phyloP scores from a whole-genome alignment of 2,888 invertebrate genomes.

The Endomychus coccineus region DNA sequence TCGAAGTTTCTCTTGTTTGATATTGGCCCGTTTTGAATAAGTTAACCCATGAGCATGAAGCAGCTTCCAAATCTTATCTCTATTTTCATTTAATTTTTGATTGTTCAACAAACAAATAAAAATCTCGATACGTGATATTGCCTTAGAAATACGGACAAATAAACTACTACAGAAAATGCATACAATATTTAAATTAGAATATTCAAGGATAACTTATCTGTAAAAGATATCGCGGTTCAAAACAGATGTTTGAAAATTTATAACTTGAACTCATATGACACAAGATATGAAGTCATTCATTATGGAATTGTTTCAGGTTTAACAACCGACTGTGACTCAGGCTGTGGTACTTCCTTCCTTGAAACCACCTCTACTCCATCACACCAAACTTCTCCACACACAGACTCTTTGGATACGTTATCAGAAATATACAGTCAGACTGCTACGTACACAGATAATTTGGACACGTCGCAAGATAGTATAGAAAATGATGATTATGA shows the following conservation, averaged over 20 bases:
- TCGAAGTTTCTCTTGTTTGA: too few relatives aligned
- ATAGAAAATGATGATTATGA: slow-evolving; percentile 34
- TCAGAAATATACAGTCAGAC: slow-evolving; percentile 14
- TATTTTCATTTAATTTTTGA: too few relatives aligned
- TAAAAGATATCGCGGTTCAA: background rate
- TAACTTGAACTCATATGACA: background rate
- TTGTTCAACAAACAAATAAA: too few relatives aligned
- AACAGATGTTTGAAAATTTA: background rate
- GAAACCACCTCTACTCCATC: slow-evolving; percentile 29
- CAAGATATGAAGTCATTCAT: too few relatives aligned
- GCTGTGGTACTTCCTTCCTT: slow-evolving; percentile 37
- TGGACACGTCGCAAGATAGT: slow-evolving; percentile 36
- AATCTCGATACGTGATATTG: too few relatives aligned
- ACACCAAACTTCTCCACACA: slow-evolving; percentile 30
- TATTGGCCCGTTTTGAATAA: too few relatives aligned
- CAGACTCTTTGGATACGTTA: slow-evolving; percentile 25
- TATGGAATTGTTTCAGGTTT: slow-evolving; percentile 31
- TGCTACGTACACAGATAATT: slow-evolving; percentile 27
- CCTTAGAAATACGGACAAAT: too few relatives aligned
- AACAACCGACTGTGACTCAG: slow-evolving; percentile 39
- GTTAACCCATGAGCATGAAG: too few relatives aligned
- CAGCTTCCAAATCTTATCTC: too few relatives aligned
- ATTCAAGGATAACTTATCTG: too few relatives aligned
- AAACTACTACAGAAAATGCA: too few relatives aligned
- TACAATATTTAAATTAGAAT: too few relatives aligned